These are phyloP conservation scores for Latrodectus elegans DNA, from an alignment of 2,888 invertebrate genomes.

Conservation along the genomic window DNA sequence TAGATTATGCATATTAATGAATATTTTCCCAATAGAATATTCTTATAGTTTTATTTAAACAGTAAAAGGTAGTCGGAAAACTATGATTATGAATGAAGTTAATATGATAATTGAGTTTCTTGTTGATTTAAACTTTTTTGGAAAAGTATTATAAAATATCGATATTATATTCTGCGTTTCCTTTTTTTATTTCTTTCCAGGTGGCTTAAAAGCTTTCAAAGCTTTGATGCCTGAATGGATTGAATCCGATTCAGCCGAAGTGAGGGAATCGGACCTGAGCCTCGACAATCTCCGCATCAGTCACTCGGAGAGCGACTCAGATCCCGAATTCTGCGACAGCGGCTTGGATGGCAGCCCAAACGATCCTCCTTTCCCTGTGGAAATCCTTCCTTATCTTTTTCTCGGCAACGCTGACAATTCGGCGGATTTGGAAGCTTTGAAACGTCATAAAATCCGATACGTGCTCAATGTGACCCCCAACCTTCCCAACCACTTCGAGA, in stretches of 20 bases:
- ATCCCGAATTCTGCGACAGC: slow-evolving; percentile 43
- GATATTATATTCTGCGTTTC: background rate
- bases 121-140: too few species aligned
- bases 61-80: too few species aligned
- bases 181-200: slow-evolving; percentile 77
- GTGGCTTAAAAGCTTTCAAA: slow-evolving; percentile 89
- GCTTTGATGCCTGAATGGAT: slow-evolving; percentile 93
- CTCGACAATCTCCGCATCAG: slow-evolving; percentile 81
- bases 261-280: slow-evolving; percentile 18
- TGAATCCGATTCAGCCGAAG: slow-evolving; percentile 81
- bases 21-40: too few species aligned
- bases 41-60: too few species aligned
- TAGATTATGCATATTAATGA: too few species aligned
- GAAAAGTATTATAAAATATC: too few species aligned
- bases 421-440: slow-evolving; percentile 89
- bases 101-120: too few species aligned
- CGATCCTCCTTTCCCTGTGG: slow-evolving; percentile 88
- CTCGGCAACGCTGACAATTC: slow-evolving; percentile 96
- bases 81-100: too few species aligned
- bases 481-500: slow-evolving; percentile 94
- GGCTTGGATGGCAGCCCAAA: slow-evolving; percentile 68
- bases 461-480: slow-evolving; percentile 97
- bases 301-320: slow-evolving; percentile 74
- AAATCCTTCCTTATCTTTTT: slow-evolving; percentile 94
- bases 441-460: slow-evolving; percentile 93